phyloP scores from a whole-genome alignment of 2,113 vertebrate species.

The Lophius piscatorius region DNA sequence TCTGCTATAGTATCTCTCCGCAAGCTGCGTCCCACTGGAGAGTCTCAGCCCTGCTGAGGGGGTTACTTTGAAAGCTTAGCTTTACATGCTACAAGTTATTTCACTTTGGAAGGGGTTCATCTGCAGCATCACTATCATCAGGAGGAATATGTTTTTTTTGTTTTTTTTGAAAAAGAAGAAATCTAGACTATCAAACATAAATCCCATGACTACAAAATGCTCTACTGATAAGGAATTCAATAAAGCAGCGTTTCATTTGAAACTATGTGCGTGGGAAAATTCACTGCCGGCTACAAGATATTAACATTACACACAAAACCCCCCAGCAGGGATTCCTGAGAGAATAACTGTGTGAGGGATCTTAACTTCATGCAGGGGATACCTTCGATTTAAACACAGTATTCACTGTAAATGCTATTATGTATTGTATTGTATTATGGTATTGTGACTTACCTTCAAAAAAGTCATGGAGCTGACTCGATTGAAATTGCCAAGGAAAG shows the following conservation, averaged over 20 bases:
- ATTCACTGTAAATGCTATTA: too few relatives aligned
- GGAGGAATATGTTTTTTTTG: constrained; percentile 4
- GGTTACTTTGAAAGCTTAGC: constrained; percentile 10
- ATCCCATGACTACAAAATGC: constrained; percentile 11
- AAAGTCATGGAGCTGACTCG: too few relatives aligned
- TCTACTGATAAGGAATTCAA: constrained; percentile 6
- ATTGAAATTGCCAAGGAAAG: too few relatives aligned
- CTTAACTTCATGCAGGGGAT: too few relatives aligned
- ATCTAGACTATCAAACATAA: constrained; percentile 9
- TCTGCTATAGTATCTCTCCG: not conserved
- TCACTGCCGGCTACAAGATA: constrained; percentile 3
- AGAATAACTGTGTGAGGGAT: not conserved
- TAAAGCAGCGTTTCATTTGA: constrained; percentile 3
- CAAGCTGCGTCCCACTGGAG: not conserved
- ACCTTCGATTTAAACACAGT: too few relatives aligned
- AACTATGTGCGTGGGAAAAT: constrained; percentile 4
- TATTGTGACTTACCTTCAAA: too few relatives aligned
- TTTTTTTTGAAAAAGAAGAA: not conserved
- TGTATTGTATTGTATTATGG: too few relatives aligned
- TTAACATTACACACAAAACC: constrained; percentile 1
- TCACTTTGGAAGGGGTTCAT: constrained; percentile 2
- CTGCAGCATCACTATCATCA: not conserved
- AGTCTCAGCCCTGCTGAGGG: constrained; percentile 1
- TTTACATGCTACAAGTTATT: constrained; percentile 18
- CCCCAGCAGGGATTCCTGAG: constrained; percentile 6